A percentile compares a stretch with the other conserved stretches of the same genome.
phyloP scores from a whole-genome alignment of 2,113 vertebrate species.

The Oplegnathus fasciatus region DNA sequence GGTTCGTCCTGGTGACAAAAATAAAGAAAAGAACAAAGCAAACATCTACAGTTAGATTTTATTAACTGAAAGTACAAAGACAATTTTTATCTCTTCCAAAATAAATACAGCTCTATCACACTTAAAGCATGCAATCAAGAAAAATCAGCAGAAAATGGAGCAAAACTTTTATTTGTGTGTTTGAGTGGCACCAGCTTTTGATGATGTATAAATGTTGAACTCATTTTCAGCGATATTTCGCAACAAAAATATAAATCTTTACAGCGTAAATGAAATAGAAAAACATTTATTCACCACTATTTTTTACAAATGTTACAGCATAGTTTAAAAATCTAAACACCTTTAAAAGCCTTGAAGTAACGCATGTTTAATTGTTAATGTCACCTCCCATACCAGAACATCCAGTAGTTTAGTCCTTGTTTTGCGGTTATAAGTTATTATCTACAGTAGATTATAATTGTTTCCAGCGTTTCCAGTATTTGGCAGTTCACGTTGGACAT shows the following conservation, averaged over 20 bases:
- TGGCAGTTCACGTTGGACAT: neutral
- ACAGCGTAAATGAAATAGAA: constrained; percentile 34
- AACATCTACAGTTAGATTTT: constrained; percentile 43
- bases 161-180: neutral
- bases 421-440: neutral
- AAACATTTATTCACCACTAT: constrained; percentile 43
- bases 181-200: neutral
- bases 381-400: neutral
- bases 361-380: neutral
- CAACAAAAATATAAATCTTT: constrained; percentile 17
- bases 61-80: constrained; percentile 42
- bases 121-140: constrained; percentile 2
- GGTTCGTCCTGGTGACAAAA: neutral
- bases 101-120: constrained; percentile 33
- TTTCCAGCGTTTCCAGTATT: neutral
- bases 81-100: neutral
- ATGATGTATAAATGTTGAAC: neutral
- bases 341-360: constrained; percentile 9
- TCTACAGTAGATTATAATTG: neutral
- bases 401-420: neutral
- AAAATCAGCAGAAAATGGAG: neutral
- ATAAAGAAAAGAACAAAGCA: neutral
- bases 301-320: constrained; percentile 28
- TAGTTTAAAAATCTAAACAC: constrained; percentile 13
- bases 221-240: neutral